Evolutionary conservation across 53 echinoderm and acorn worm species (phyloP), one percentile per base, ranked within the genome.

Genomic region (Actinopyga echinites): DNA sequence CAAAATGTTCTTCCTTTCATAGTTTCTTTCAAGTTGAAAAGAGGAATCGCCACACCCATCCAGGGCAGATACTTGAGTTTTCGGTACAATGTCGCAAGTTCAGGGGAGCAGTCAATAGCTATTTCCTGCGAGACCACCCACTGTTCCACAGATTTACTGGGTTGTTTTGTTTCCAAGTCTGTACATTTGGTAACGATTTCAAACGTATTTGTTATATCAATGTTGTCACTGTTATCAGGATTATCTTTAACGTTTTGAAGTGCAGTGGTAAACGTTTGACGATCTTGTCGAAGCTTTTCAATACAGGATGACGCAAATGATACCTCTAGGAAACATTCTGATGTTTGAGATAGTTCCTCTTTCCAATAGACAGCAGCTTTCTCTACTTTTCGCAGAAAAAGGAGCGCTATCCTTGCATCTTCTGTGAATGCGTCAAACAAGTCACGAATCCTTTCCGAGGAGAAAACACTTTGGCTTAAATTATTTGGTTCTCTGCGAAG

Each of bases 41-140:
- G 20, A 10, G 89, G 84, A 36, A 89, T 25, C 3, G 84, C 89
- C 28, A 89, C 71, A n/a, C 78, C 89, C n/a, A 32, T 57, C 84
- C 89, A 89, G 2, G 89, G 89, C 9, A 89, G 62, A 17, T 56
- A 33, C 6, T 78, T 56, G 45, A 78, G 78, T 52, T 78, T 78
- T 56, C 29, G 54, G 20, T 33, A 78, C 5, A 78, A 52, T 6
- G 26, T 19, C 28, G 49, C 26, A 28, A 78, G 28, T 30, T 26
- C 8, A 13, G 49, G 15, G 25, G 78, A 78, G 28, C 78, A 54
- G 1, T 52, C 9, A 15, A 78, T 52, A 2, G 32, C 29, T 28
- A 56, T 34, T 26, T 56, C 57, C 33, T 78, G 78, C 9, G 28
- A 9, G 21, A 78, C 78, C 19, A 78, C 57, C 78, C 78, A 78